phyloP scores from a whole-genome alignment of 2,797 vertebrate species.

The Miichthys miiuy region DNA sequence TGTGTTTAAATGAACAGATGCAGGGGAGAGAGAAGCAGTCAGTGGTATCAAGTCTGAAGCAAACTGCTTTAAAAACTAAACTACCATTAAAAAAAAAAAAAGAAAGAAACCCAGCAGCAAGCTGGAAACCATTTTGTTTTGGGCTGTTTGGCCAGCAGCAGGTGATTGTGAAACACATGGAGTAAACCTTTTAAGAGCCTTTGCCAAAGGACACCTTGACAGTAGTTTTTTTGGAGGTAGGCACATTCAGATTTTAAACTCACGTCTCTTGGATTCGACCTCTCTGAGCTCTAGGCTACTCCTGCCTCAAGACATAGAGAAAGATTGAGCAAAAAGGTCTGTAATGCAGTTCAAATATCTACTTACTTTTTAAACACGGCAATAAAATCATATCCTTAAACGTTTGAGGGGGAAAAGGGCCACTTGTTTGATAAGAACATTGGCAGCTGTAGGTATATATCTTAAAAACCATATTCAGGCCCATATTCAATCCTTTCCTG shows the following conservation, averaged over 20 bases:
- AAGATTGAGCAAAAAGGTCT: conserved; percentile 13
- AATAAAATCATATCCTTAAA: conserved; percentile 41
- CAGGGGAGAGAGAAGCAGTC: conserved; percentile 17
- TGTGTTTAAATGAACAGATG: conserved; percentile 33
- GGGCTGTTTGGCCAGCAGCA: conserved; percentile 60
- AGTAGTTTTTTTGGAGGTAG: conserved; percentile 13
- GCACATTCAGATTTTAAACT: conserved; percentile 26
- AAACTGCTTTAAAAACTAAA: conserved; percentile 37
- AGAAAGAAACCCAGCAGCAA: neutral
- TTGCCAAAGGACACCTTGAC: conserved; percentile 58
- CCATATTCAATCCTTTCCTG: conserved; percentile 6
- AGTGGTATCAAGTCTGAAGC: neutral
- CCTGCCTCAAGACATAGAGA: conserved; percentile 33
- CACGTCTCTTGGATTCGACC: conserved; percentile 34
- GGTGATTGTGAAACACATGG: conserved; percentile 61
- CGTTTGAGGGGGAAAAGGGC: neutral
- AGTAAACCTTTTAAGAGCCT: conserved; percentile 50
- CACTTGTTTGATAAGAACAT: conserved; percentile 11
- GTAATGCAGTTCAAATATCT: conserved; percentile 10
- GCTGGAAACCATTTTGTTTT: conserved; percentile 44
- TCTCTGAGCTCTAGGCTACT: conserved; percentile 34
- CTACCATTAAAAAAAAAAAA: conserved; percentile 30
- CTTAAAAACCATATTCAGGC: neutral
- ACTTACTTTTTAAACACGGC: conserved; percentile 25
- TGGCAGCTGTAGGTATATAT: conserved; percentile 12